Conservation (phyloP, 1,140 invertebrate genomes). For the Ridgeia piscesae region DNA sequence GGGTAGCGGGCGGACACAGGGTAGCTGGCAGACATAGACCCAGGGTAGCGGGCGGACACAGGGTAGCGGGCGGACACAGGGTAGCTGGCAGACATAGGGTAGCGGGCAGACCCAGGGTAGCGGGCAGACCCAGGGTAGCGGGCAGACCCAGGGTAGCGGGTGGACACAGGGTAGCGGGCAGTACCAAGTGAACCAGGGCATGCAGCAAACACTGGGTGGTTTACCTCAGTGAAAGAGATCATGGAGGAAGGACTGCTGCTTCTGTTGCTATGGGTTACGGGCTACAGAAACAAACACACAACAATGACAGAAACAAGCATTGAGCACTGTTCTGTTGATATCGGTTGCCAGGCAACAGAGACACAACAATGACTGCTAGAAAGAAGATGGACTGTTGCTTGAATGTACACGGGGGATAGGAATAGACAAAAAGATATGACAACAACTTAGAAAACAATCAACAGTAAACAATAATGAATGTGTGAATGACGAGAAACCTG, state of each 20-base stretch:
- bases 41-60: no score
- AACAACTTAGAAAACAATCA: no score
- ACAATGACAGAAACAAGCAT: conserved; percentile 34
- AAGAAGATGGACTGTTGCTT: conserved; percentile 28
- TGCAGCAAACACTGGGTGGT: conserved; percentile 13
- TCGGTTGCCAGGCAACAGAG: background rate
- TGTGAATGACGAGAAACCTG: background rate
- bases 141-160: no score
- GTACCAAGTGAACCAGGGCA: background rate
- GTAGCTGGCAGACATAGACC: no score
- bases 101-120: no score
- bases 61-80: no score
- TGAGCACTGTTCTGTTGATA: conserved; percentile 27
- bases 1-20: background rate
- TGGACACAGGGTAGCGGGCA: background rate
- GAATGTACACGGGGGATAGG: background rate
- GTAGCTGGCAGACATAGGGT: no score
- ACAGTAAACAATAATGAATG: background rate
- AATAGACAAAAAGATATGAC: no score
- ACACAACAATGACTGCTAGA: conserved; percentile 25
- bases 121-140: no score
- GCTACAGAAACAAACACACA: background rate
- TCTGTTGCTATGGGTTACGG: background rate
- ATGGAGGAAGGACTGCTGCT: conserved; percentile 36
- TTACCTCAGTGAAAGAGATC: conserved; percentile 45